Evolutionary conservation across 2,888 invertebrate species (phyloP), one percentile per base, ranked within the genome.

Genomic region (Noctua pronuba): DNA sequence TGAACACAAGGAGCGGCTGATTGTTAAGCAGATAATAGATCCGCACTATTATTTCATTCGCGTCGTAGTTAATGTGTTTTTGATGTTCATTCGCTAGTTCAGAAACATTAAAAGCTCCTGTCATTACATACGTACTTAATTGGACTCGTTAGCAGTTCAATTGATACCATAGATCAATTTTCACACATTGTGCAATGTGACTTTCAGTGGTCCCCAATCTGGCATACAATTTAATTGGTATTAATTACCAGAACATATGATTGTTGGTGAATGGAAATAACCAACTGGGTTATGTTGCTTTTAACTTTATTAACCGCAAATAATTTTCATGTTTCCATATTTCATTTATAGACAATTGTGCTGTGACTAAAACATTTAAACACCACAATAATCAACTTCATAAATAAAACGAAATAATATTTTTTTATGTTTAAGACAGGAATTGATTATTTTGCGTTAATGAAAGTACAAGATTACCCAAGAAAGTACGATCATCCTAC

Each of bases 61-160:
- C 62, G 68, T 79, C 38, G 49, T 75, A 11, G 69, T 77, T 87
- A 88, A 88, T 88, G 86, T 69, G 82, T 80, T 87, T 88, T 88
- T 87, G 78, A 88, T 88, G 86, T 79, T 73, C 77, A 73, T 76
- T 77, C 35, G 49, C 70, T 65, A 28, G 49, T 81, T 80, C 55
- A 70, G 60, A 75, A 44, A 70, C 73, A 78, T 79, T 79, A n/a
- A 52, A 66, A 44, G 67, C 80, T 68, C 75, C 49, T 69, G 75
- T 78, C 70, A 87, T 83, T 81, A 82, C 70, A 82, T 77, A 72
- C 67, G 70, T 64, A 76, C 41, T 83, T 88, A 83, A 86, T 88
- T 88, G 79, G 62, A 38, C 73, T 82, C 68, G 80, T 87, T 82
- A 79, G 70, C 64, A 55, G 74, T 83, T 76, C 77, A 88, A 88